Percentiles rank a stretch among this genome's conserved stretches.
Evolutionary conservation across 2,888 invertebrate genomes (phyloP).

Genomic region (Caradrina clavipalpis): DNA sequence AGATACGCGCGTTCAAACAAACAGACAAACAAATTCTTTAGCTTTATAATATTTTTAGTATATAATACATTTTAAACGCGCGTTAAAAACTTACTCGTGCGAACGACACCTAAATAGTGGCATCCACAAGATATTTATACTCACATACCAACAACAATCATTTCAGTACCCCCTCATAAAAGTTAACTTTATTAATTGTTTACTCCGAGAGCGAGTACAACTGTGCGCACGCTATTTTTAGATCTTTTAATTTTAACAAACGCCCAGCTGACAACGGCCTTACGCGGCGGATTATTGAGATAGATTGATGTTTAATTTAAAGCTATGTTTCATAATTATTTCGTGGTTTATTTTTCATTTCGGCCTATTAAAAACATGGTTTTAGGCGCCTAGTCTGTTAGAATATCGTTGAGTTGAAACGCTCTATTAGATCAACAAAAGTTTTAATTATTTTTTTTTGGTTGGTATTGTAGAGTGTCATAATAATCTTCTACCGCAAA

Average conservation of each 20-base stretch:
- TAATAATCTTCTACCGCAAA: too few relatives aligned
- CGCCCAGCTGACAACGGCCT: constrained; percentile 26
- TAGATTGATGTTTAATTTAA: constrained; percentile 24
- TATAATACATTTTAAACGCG: too few relatives aligned
- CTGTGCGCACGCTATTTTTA: constrained; percentile 43
- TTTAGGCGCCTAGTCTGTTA: background rate
- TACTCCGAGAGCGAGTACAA: constrained; percentile 38
- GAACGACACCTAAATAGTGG: background rate
- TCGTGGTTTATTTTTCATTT: background rate
- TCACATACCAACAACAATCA: constrained; percentile 13
- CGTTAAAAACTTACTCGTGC: background rate
- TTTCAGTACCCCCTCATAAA: constrained; percentile 24
- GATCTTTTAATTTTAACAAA: constrained; percentile 48
- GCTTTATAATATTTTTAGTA: too few relatives aligned
- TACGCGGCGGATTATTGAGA: constrained; percentile 27
- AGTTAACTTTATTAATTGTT: constrained; percentile 52
- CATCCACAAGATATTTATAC: background rate
- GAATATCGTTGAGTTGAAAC: too few relatives aligned
- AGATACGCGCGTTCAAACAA: too few relatives aligned
- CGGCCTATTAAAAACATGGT: background rate
- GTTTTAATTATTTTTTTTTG: too few relatives aligned
- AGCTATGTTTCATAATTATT: constrained; percentile 4
- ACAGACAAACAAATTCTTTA: too few relatives aligned
- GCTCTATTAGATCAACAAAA: too few relatives aligned
- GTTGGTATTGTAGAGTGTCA: too few relatives aligned